Evolutionary conservation across 1,140 invertebrate genomes (phyloP), one percentile per base, ranked within the genome.

Genomic region (Aphaenogaster floridana): DNA sequence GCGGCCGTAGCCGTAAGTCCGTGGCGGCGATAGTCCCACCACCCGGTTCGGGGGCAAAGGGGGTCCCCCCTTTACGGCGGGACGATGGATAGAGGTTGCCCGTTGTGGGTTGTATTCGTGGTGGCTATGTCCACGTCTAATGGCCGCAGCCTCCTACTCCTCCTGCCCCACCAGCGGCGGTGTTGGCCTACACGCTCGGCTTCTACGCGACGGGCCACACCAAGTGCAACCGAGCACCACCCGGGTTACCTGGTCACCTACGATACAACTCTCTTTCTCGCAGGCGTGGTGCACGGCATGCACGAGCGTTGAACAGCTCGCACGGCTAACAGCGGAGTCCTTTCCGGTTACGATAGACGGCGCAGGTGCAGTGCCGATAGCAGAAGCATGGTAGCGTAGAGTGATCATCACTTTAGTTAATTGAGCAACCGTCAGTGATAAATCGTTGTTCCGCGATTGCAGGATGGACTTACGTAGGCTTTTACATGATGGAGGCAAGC

Each of bases 141-240:
- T 74, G 63, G 74, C 57, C 78, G 66, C 89, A 90, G 80, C 80
- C 90, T 91, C 87, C 90, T 88, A 86, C 84, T 78, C 89, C 89
- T 86, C 85, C 87, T 76, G 52, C 86, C 77, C 83, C 80, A 54
- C 79, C 68, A 86, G 61, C 89, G 17, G 9, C 59, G 34, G 39
- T 5, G 80, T 78, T 69, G 61, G 84, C 45, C 87, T 86, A 86
- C 83, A 87, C 76, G 42, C 59, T 89, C 76, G 66, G 54, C 52
- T 81, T 90, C 77, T 42, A 78, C 61, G 77, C 86, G 84, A 68
- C 86, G 80, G 66, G 87, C 86, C 81, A 86, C 91, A 92, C 93
- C 93, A 93, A 94, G 93, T 93, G 93, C 93, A 94, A 87, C 87
- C 91, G 91, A 89, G 88, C 89, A 94, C 93, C 93, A 89, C 89